Base-by-base conservation (phyloP, 2,888 invertebrate species). In the Cremastobaeus sp. region DNA sequence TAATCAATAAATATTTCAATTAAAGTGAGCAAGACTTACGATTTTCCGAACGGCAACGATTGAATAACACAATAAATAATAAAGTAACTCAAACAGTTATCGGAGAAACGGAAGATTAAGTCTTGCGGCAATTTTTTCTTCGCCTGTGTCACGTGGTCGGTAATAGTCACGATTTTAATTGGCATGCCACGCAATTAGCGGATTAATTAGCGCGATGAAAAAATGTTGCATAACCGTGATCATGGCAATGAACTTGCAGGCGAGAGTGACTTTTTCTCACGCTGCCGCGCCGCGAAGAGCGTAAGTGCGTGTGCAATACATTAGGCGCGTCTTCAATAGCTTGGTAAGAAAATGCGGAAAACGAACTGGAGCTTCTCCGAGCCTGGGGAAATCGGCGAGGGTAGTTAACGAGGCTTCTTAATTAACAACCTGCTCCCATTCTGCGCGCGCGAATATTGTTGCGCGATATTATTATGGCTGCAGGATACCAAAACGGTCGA, bases 241-340 rank as follows among this genome's bases (percentile, higher is more conserved):
- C 69, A 65, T 69, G 72, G 76, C 76, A 76, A 72, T 76, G 76
- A 76, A 76, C 76, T 69, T 64, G 65, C 48, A 30, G 57, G 62
- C 54, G 68, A 52, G 70, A 65, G 70, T 74, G 62, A 66, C 64
- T 54, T 71, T 71, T 75, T 75, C 75, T 75, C 75, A 75, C 75
- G 68, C 65, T 75, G 62, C 57, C 57, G 50, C 60, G 54, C 11
- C n/a, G n/a, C n/a, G n/a, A 59, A 37, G 43, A 54, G 48, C 41
- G 62, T 55, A 66, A 70, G 48, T 65, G 65, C 60, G 43, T 45
- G 64, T 57, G 12, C 54, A 68, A 59, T 68, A 52, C 52, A 39
- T 69, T 59, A 39, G 47, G 32, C 30, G 48, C 55, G 17, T 37
- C 62, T 60, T 47, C 48, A 48, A 43, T 45, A 50, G 28, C 34